These are phyloP conservation scores for Passer domesticus DNA, from an alignment of 2,113 vertebrate genomes.

Conservation along the genomic window DNA sequence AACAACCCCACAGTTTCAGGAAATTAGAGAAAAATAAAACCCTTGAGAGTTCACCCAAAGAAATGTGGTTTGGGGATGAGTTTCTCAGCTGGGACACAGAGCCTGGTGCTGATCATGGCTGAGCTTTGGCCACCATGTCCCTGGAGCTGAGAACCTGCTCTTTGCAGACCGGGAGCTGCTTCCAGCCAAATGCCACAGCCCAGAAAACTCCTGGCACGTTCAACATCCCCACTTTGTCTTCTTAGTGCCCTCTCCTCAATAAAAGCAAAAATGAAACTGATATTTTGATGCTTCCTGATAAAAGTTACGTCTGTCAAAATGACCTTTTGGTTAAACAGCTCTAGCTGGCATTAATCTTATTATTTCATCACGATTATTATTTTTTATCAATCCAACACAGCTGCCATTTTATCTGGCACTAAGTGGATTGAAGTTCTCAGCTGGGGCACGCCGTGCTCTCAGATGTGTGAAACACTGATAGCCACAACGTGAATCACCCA, in stretches of 20 bases:
- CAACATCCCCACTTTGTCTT: not conserved
- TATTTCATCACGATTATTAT: not conserved
- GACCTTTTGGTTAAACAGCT: constrained; percentile 55
- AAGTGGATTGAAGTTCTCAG: constrained; percentile 65
- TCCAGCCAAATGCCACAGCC: not conserved
- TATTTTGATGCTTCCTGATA: constrained; percentile 17
- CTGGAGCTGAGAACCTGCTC: not conserved
- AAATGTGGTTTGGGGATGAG: not conserved
- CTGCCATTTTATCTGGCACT: constrained; percentile 54
- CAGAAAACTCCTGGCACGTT: not conserved
- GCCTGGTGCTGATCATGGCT: not conserved
- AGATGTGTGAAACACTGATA: constrained; percentile 41
- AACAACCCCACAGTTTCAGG: not conserved
- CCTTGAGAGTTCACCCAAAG: not conserved
- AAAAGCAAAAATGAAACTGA: not conserved
- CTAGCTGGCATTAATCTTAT: constrained; percentile 47
- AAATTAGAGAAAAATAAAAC: not conserved
- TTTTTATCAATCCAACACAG: constrained; percentile 34
- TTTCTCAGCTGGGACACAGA: not conserved
- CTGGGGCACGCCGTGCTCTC: not conserved
- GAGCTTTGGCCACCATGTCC: fast-evolving
- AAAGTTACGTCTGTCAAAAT: constrained; percentile 29
- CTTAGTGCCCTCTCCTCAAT: not conserved
- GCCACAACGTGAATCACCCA: not conserved
- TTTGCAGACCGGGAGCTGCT: not conserved